Percentiles rank a stretch among this genome's conserved stretches.
Evolutionary conservation across 1,140 invertebrate genomes (phyloP).

Genomic region (Portunus trituberculatus): DNA sequence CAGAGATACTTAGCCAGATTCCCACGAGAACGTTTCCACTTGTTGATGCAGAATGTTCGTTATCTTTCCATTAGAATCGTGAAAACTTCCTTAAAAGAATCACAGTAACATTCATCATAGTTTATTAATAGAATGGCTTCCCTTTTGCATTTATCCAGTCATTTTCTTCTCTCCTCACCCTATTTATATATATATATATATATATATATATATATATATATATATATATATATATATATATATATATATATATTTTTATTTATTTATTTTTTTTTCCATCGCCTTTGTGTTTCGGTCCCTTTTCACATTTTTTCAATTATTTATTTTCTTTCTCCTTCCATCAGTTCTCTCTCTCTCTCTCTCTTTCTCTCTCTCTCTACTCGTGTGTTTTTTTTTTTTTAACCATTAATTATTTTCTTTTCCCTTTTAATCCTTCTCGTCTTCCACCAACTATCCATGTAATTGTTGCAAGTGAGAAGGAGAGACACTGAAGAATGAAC

Average conservation of each 20-base stretch:
- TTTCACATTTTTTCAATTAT: background rate
- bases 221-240: background rate
- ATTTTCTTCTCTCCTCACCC: background rate
- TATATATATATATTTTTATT: background rate
- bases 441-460: too few species aligned
- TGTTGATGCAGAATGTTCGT: too few species aligned
- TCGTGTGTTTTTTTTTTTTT: background rate
- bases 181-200: background rate
- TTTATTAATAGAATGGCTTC: background rate
- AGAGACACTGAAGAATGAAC: too few species aligned
- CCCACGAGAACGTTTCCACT: too few species aligned
- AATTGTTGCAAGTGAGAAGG: too few species aligned
- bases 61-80: background rate
- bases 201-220: conserved; percentile 26
- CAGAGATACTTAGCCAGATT: too few species aligned
- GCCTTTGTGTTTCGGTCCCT: background rate
- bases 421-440: too few species aligned
- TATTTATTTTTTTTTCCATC: background rate
- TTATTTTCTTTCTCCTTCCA: background rate
- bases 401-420: too few species aligned
- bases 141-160: background rate
- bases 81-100: background rate
- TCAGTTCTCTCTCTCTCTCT: background rate
- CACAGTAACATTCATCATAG: background rate
- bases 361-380: conserved; percentile 49